Evolutionary conservation across 2,797 vertebrate genomes (phyloP), one percentile per base, ranked within the genome.

Genomic region (Silurus lanzhouensis): DNA sequence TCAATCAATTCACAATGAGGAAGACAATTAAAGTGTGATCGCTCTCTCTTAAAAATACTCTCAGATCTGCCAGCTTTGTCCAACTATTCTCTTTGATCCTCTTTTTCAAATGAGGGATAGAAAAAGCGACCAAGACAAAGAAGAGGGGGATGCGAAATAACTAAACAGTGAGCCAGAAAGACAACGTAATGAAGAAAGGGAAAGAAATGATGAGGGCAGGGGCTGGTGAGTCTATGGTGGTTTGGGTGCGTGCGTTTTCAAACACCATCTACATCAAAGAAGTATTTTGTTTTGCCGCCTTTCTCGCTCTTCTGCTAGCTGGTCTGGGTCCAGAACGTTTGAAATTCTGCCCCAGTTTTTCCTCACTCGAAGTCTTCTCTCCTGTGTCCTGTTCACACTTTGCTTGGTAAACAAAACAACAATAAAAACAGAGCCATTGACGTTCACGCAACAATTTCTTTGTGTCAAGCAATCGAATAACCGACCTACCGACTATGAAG

Each of bases 281-380:
- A n/a, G 27, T 60, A 83, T 84, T 74, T 79, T 84, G 81, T 86
- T 78, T 64, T 78, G n/a, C 19, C 48, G 60, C 67, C 57, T 77
- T 83, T 70, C 68, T 88, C 52, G 52, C 75, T 52, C 44, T 52
- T 27, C 46, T 60, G 38, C 46, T n/a, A 27, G n/a, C 78, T 84
- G 82, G 86, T 82, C 22, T 2, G 44, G 81, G 46, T 86, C 86
- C 82, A 89, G 82, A 71, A 64, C 71, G 38, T 87, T 86, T 79
- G 81, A 87, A 81, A 85, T 85, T 86, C 82, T 79, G 86, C 76
- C 66, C 88, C 77, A 86, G 84, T 84, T 89, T 89, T 87, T 81
- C 38, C 71, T 67, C 48, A 55, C 60, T 79, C 48, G 6, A 66
- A 20, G 25, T 55, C n/a, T 77, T 22, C 71, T 84, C 74, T 78